Percentiles rank a stretch among this genome's conserved stretches.
Evolutionary conservation across 2,888 invertebrate genomes (phyloP).

Genomic region (Syritta pipiens): DNA sequence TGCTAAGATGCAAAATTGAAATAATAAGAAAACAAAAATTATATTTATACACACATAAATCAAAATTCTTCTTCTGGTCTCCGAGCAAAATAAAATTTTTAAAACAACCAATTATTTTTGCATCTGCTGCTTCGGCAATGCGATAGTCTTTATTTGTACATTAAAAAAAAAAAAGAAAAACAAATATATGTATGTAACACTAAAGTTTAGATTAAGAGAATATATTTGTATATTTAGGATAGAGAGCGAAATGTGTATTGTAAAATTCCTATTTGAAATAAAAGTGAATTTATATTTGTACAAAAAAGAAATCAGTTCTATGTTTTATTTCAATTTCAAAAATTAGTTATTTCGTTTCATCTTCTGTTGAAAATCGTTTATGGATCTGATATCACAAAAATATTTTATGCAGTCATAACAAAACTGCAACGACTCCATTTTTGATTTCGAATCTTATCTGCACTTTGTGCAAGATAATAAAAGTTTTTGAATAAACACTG

Average conservation of each 20-base stretch:
- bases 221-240: slow-evolving; percentile 60
- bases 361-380: not conserved
- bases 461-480: too few relatives aligned
- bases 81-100: slow-evolving; percentile 6
- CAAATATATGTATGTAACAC: slow-evolving; percentile 29
- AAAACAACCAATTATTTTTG: slow-evolving; percentile 33
- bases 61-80: slow-evolving; percentile 58
- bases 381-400: too few relatives aligned
- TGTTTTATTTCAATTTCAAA: too few relatives aligned
- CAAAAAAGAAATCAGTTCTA: slow-evolving; percentile 35
- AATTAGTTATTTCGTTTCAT: not conserved
- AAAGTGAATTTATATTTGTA: slow-evolving; percentile 70
- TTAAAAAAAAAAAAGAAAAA: slow-evolving; percentile 7
- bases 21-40: too few relatives aligned
- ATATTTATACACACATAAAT: too few relatives aligned
- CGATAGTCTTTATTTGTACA: slow-evolving; percentile 23
- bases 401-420: too few relatives aligned
- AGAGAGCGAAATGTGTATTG: slow-evolving; percentile 62
- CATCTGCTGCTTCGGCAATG: too few relatives aligned
- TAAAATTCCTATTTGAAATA: slow-evolving; percentile 67
- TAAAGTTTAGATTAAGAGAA: slow-evolving; percentile 26
- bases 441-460: too few relatives aligned
- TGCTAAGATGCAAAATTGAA: slow-evolving; percentile 24
- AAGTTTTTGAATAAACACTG: too few relatives aligned
- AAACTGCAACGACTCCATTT: too few relatives aligned